Evolutionary conservation across 2,888 invertebrate genomes (phyloP).

Genomic region (Galerucella pusilla): DNA sequence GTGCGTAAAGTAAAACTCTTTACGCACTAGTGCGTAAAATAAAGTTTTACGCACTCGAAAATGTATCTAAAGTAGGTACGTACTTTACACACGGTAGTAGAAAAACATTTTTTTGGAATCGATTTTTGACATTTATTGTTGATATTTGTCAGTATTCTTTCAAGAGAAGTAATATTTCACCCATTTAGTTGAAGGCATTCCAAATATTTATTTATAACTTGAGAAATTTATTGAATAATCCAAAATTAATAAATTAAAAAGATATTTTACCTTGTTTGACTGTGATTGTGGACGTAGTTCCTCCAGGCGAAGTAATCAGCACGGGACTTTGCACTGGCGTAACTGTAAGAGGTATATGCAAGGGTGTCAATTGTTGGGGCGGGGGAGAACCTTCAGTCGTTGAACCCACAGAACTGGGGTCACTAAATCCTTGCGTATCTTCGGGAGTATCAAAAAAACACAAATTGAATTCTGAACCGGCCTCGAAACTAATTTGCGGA

Average conservation of each 20-base stretch:
- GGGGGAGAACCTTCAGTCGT: slow-evolving; percentile 66
- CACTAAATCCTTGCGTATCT: slow-evolving; percentile 75
- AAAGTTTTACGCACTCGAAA: too few relatives aligned
- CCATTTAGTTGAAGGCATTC: too few relatives aligned
- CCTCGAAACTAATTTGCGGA: slow-evolving; percentile 78
- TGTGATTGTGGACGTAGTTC: slow-evolving; percentile 54
- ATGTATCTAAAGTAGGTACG: too few relatives aligned
- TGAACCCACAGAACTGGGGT: slow-evolving; percentile 74
- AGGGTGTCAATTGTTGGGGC: slow-evolving; percentile 58
- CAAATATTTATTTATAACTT: too few relatives aligned
- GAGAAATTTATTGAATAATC: neutral
- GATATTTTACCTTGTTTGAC: slow-evolving; percentile 62
- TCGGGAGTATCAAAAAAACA: slow-evolving; percentile 82
- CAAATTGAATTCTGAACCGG: slow-evolving; percentile 82
- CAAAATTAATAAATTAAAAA: neutral
- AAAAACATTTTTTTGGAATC: too few relatives aligned
- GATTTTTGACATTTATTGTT: too few relatives aligned
- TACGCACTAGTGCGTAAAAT: too few relatives aligned
- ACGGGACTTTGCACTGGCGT: slow-evolving; percentile 54
- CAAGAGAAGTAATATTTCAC: too few relatives aligned
- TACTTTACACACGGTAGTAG: too few relatives aligned
- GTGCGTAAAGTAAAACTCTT: too few relatives aligned
- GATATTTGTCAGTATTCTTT: too few relatives aligned
- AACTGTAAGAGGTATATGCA: slow-evolving; percentile 56
- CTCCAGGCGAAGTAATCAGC: slow-evolving; percentile 58